phyloP scores from a whole-genome alignment of 2,888 invertebrate species.

The Siphlonurus alternatus region DNA sequence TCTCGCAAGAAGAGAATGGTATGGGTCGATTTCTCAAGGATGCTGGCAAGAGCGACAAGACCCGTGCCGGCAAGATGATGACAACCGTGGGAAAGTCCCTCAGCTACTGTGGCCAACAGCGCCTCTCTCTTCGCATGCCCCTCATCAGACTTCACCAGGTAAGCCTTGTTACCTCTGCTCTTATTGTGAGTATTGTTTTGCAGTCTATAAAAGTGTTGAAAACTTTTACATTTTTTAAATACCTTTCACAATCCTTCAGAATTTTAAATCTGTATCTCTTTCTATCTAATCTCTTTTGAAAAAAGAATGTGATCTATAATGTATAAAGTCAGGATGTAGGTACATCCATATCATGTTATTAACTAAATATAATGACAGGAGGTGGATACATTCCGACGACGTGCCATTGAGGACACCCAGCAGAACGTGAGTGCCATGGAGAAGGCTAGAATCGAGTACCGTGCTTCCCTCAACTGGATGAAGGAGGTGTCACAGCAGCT shows the following conservation, averaged over 20 bases:
- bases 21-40: conserved; percentile 90
- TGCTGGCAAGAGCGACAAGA: conserved; percentile 73
- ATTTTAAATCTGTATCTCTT: too few relatives aligned
- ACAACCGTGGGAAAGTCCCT: conserved; percentile 65
- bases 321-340: too few relatives aligned
- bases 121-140: conserved; percentile 71
- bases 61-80: conserved; percentile 72
- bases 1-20: conserved; percentile 91
- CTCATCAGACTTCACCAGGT: conserved; percentile 72
- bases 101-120: conserved; percentile 81
- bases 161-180: neutral
- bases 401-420: conserved; percentile 87
- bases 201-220: too few relatives aligned
- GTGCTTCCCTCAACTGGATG: conserved; percentile 96
- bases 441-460: conserved; percentile 84
- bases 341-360: too few relatives aligned
- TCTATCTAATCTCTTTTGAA: too few relatives aligned
- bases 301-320: too few relatives aligned
- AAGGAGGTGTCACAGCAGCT: conserved; percentile 89
- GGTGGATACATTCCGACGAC: conserved; percentile 90
- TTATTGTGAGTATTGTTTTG: too few relatives aligned
- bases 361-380: too few relatives aligned
- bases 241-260: too few relatives aligned
- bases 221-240: too few relatives aligned
- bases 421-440: conserved; percentile 89